phyloP scores from a whole-genome alignment of 2,797 vertebrate genomes.

The Macroramphosus scolopax region DNA sequence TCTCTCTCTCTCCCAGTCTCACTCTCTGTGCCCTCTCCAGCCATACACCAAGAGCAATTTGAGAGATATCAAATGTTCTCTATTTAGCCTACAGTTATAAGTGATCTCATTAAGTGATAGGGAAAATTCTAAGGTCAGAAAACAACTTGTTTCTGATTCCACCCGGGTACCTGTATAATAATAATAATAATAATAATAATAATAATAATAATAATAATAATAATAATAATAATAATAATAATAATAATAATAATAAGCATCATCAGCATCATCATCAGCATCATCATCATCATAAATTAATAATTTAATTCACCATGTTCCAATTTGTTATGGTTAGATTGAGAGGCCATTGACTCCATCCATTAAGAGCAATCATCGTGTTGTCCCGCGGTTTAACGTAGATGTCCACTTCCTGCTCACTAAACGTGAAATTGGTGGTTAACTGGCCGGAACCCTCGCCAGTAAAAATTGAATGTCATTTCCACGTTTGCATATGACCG shows the following conservation, averaged over 20 bases:
- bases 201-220: conserved; percentile 1
- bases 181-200: conserved; percentile 1
- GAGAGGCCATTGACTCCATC: conserved; percentile 32
- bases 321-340: conserved; percentile 22
- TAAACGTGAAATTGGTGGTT: conserved; percentile 69
- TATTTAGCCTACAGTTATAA: too few relatives aligned
- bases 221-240: conserved; percentile 4
- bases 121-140: neutral
- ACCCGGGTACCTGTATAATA: too few relatives aligned
- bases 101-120: conserved; percentile 4
- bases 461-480: conserved; percentile 24
- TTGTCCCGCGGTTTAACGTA: conserved; percentile 45
- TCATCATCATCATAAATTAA: neutral
- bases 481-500: conserved; percentile 49
- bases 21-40: conserved; percentile 14
- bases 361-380: conserved; percentile 49
- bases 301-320: conserved; percentile 22
- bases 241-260: too few relatives aligned
- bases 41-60: conserved; percentile 17
- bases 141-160: too few relatives aligned
- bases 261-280: too few relatives aligned
- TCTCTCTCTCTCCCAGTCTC: conserved; percentile 22
- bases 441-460: conserved; percentile 53
- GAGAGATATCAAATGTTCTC: conserved; percentile 3
- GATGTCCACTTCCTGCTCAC: conserved; percentile 64